These are phyloP conservation scores for Selene dorsalis DNA, from an alignment of 2,797 vertebrate species.

Conservation along the genomic window DNA sequence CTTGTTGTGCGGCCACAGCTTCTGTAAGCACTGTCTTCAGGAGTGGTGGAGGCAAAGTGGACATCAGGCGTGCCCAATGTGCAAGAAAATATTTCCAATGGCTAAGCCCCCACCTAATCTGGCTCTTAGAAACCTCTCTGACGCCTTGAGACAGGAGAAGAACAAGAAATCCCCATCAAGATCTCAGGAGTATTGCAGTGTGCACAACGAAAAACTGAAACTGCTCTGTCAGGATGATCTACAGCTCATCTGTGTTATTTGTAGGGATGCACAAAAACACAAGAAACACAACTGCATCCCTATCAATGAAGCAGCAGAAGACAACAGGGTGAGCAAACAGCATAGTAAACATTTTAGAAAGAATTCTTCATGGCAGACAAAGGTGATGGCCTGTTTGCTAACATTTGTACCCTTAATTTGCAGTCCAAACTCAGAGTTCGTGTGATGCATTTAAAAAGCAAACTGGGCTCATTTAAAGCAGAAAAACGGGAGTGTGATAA, in stretches of 20 bases:
- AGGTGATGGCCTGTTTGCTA: rapidly evolving
- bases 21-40: slow-evolving; percentile 58
- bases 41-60: slow-evolving; percentile 54
- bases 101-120: slow-evolving; percentile 35
- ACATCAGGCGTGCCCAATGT: slow-evolving; percentile 14
- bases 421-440: slow-evolving; percentile 25
- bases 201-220: slow-evolving; percentile 46
- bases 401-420: rapidly evolving
- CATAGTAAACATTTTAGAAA: background rate
- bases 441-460: slow-evolving; percentile 26
- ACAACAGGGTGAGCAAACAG: slow-evolving; percentile 32
- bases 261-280: slow-evolving; percentile 37
- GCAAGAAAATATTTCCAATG: slow-evolving; percentile 41
- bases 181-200: slow-evolving; percentile 16
- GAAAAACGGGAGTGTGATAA: background rate
- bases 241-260: slow-evolving; percentile 58
- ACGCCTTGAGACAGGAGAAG: slow-evolving; percentile 23
- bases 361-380: no score
- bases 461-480: rapidly evolving
- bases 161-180: background rate
- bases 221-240: slow-evolving; percentile 51
- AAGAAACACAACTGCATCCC: slow-evolving; percentile 46
- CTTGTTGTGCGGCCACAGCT: slow-evolving; percentile 67
- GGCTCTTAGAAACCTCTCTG: slow-evolving; percentile 46
- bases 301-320: slow-evolving; percentile 37